Conservation (phyloP, 2,888 invertebrate species). For the Himalopsyche japonica region DNA sequence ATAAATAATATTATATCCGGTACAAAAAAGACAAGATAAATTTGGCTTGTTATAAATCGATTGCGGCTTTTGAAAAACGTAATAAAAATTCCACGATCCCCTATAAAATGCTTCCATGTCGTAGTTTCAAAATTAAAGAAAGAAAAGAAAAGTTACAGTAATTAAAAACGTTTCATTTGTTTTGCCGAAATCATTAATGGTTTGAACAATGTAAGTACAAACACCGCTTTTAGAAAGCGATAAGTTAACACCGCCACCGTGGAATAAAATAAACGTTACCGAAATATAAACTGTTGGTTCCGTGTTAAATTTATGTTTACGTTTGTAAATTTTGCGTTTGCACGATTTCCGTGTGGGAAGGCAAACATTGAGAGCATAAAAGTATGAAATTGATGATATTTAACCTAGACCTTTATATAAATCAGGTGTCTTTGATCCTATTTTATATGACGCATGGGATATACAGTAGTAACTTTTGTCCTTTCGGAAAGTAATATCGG, state of each 20-base stretch:
- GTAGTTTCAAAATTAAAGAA: background rate
- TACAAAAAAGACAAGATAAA: no score
- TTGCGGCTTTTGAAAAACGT: background rate
- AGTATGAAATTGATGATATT: constrained; percentile 28
- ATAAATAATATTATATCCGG: no score
- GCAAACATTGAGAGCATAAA: constrained; percentile 9
- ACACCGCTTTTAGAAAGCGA: background rate
- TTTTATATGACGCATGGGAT: constrained; percentile 21
- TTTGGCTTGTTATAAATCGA: no score
- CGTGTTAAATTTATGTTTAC: background rate
- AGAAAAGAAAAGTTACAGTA: background rate
- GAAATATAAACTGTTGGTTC: background rate
- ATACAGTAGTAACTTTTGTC: constrained; percentile 12
- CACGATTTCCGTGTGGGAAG: background rate
- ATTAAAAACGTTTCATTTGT: background rate
- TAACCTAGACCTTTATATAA: constrained; percentile 24
- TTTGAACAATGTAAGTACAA: background rate
- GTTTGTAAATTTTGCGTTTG: background rate
- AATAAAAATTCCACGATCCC: background rate
- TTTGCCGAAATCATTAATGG: background rate
- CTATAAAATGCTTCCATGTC: background rate
- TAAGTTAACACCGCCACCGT: background rate
- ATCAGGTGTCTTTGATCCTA: constrained; percentile 13
- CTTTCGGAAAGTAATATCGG: constrained; percentile 9
- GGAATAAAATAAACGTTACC: background rate